Base-by-base conservation (phyloP, 2,113 vertebrate species). In the Microtus ochrogaster region DNA sequence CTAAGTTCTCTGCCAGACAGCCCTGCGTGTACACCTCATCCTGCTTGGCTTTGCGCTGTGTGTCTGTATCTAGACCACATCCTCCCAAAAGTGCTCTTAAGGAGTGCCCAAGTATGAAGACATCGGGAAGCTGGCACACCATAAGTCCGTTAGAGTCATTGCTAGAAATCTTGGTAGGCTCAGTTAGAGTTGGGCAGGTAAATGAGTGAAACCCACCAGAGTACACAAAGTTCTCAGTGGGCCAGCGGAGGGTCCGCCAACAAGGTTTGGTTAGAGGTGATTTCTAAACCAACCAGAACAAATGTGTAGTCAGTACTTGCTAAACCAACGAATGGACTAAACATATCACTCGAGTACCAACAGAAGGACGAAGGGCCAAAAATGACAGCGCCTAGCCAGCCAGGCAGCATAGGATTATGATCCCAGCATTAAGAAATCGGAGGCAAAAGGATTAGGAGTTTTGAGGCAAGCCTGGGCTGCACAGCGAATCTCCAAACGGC, bases 321-420 rank as follows among this genome's bases (percentile, higher is more conserved):
- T 83, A 86, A 97, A 92, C 95, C 55, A 85, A 72, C 36, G 33
- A 97, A 94, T 65, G 78, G 95, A 79, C 6, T 44, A 79, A 92
- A 70, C 36, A 52, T 63, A 95, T 86, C 77, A 90, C 65, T 93
- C 77, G 55, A 92, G 83, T 12, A 91, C 28, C 52, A 93, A 74
- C 14, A 58, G 49, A 94, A 89, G 6, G 47, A 44, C 79, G 6
- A 88, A 96, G n/a, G 16, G 7, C 65, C 47, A 91, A 24, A 66
- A 86, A 58, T 41, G 65, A 96, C 52, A 33, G 22, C 28, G 44
- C 47, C 47, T 52, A 55, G 21, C 33, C 10, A n/a, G 47, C 21
- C 9, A 19, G 44, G 33, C 41, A 3, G 33, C 13, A 5, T 28
- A 30, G 39, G 36, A 72, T 47, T 55, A 17, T 2, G 26, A 88